phyloP scores from a whole-genome alignment of 2,888 invertebrate species.

The Pandemis cinnamomeana region DNA sequence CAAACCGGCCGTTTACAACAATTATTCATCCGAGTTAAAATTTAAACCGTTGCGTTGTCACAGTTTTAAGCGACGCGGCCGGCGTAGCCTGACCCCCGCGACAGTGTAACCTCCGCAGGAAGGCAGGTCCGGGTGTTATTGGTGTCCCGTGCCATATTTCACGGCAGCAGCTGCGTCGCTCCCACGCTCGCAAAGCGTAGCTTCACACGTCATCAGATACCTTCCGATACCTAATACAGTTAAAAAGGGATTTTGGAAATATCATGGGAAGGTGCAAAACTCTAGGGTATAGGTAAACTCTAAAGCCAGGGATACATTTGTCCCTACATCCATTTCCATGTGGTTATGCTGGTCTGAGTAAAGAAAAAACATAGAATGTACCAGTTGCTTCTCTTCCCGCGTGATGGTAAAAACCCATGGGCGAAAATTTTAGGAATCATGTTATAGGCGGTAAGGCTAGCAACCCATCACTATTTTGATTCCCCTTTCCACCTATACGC shows the following conservation, averaged over 20 bases:
- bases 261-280: neutral
- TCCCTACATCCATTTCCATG: too few relatives aligned
- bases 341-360: too few relatives aligned
- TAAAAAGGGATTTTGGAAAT: neutral
- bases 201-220: conserved; percentile 35
- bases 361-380: too few relatives aligned
- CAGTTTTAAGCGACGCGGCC: conserved; percentile 23
- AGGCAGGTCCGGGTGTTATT: neutral
- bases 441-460: too few relatives aligned
- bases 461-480: too few relatives aligned
- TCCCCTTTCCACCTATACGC: too few relatives aligned
- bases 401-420: too few relatives aligned
- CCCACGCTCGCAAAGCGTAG: conserved; percentile 30
- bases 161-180: conserved; percentile 29
- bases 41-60: conserved; percentile 37
- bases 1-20: conserved; percentile 35
- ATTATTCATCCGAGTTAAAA: conserved; percentile 41
- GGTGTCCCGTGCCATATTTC: conserved; percentile 29
- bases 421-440: too few relatives aligned
- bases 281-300: too few relatives aligned
- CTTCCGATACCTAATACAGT: conserved; percentile 1
- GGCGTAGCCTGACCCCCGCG: neutral
- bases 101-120: neutral
- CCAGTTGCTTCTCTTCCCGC: too few relatives aligned
- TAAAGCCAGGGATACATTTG: too few relatives aligned